Base-by-base conservation (phyloP, 2,113 vertebrate genomes). In the Rynchops niger region DNA sequence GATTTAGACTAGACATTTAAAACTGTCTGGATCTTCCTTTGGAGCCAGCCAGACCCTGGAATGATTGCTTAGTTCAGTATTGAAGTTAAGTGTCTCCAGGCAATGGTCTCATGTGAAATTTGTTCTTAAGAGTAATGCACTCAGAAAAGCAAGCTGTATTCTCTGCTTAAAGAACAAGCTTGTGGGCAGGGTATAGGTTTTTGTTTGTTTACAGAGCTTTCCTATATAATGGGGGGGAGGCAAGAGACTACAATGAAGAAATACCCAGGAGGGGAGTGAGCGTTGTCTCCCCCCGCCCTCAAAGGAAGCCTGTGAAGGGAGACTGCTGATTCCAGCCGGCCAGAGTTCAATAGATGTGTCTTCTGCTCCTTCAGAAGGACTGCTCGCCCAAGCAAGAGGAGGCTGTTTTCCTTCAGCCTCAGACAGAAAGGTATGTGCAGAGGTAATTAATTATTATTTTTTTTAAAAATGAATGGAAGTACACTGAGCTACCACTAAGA, bases 301-400 rank as follows among this genome's bases (percentile, higher is more conserved):
- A 27, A 8, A 32, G 32, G 49, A 26, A 30, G 30, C 49, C 36
- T 21, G 2, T 9, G 15, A 15, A n/a, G n/a, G 47, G 71, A 55
- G 43, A 27, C 22, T 1, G 47, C n/a, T 1, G n/a, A 45, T 13
- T 4, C 20, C 3, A 2, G 30, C 59, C 45, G 45, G n/a, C 22
- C 42, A 4, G 16, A 9, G 26, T 26, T 11, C 72, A 36, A 2
- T 1, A 23, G 23, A 2, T 0, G 2, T 4, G 10, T 19, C 53
- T 27, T 42, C 21, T 81, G 32, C 52, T 79, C 23, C 19, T 25
- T 4, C 3, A 5, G 53, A 20, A 56, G 25, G 9, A 9, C 56
- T 47, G 55, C n/a, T 80, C 43, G 7, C 50, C 63, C 42, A 14
- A 9, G 9, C 22, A 32, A 17, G 45, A 70, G 49, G 16, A 21